Conservation (phyloP, 2,113 vertebrate species). For the Gallinago media region DNA sequence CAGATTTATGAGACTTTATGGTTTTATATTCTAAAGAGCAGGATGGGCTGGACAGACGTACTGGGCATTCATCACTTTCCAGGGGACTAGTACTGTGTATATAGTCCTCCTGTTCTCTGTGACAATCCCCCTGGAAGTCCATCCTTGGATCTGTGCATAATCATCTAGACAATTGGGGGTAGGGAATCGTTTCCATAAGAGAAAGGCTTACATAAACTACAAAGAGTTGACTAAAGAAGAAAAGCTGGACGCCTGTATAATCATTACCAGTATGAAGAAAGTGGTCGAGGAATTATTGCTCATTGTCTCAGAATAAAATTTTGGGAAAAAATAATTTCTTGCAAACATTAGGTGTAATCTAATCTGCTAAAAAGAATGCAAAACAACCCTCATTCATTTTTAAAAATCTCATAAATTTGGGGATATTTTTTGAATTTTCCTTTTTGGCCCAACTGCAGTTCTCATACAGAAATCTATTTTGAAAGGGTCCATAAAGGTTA, state of each 20-base stretch:
- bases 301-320: neutral
- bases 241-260: neutral
- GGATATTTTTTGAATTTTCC: neutral
- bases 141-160: neutral
- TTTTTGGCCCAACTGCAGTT: neutral
- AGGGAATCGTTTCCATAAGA: neutral
- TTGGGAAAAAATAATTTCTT: neutral
- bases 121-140: neutral
- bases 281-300: neutral
- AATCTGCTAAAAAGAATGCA: neutral
- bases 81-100: neutral
- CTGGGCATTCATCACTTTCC: neutral
- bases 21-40: neutral
- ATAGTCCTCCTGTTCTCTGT: neutral
- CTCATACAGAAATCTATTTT: neutral
- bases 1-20: neutral
- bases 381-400: neutral
- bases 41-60: neutral
- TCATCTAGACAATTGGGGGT: neutral
- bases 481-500: neutral
- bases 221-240: neutral
- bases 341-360: neutral
- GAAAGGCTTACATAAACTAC: neutral
- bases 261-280: neutral
- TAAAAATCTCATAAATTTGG: neutral